Evolutionary conservation across 2,888 invertebrate genomes (phyloP), one percentile per base, ranked within the genome.

Genomic region (Eupithecia inturbata): DNA sequence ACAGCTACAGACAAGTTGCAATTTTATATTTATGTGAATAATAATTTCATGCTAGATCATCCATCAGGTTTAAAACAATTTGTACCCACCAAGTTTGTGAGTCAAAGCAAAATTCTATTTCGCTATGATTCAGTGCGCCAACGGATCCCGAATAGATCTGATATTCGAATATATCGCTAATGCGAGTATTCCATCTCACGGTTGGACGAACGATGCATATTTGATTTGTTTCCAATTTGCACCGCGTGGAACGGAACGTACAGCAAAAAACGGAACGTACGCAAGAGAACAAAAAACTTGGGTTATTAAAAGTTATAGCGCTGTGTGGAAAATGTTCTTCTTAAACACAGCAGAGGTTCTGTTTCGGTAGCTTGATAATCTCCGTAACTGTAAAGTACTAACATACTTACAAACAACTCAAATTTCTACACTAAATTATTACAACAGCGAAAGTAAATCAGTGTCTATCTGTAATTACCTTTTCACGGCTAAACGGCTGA

Each of bases 171-270:
- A 86, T 88, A 86, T 84, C 86, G 82, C 88, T 90, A 91, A 89
- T 91, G 87, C 88, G 88, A 87, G 88, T 89, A 91, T 91, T 91
- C 90, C 88, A 92, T 92, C 92, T 91, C 91, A 90, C 89, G 90
- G 90, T 89, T 88, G 89, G 87, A 86, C 88, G 91, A 85, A 82
- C 90, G 90, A 90, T 91, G 92, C 92, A 93, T 93, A 93, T 92
- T 92, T 92, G 92, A 92, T 93, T 92, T 92, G 92, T 91, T 92
- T 90, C 89, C 91, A 91, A 92, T 92, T 91, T 90, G 89, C 90
- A 88, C 87, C 85, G 84, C 85, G 85, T 88, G 80, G 82, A 84
- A 83, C 81, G 78, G 74, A 78, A 77, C 84, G 87, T 85, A 83
- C 84, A 80, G 83, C 84, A 88, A 90, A 91, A 91, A 89, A 88